A percentile compares a stretch with the other conserved stretches of the same genome.
phyloP scores from a whole-genome alignment of 2,797 vertebrate genomes.

The Oreortyx pictus region DNA sequence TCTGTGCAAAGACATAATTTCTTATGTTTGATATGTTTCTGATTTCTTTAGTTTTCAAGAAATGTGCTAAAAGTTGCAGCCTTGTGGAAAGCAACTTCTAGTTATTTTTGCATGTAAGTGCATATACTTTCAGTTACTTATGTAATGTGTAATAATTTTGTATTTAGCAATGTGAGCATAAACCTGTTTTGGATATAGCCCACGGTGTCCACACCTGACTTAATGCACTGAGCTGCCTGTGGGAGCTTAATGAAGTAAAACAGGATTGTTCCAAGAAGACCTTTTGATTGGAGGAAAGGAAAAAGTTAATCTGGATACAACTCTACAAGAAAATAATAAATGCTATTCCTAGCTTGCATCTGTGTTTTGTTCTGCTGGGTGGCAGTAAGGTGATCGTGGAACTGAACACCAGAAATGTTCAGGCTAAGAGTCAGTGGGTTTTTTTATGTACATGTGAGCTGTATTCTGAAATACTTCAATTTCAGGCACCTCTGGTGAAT shows the following conservation, averaged over 20 bases:
- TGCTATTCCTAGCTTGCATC: background rate
- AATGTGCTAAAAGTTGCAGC: background rate
- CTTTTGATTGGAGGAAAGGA: background rate
- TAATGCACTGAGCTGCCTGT: background rate
- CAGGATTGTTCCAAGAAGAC: background rate
- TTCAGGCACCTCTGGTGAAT: background rate
- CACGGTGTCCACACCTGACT: background rate
- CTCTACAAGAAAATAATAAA: background rate
- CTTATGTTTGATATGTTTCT: background rate
- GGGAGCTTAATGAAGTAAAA: background rate
- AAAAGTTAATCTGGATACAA: background rate
- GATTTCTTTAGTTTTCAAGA: background rate
- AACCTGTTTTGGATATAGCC: background rate
- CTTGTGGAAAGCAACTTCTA: background rate
- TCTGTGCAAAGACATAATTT: background rate
- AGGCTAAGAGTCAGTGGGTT: background rate
- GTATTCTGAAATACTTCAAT: background rate
- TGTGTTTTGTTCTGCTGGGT: background rate
- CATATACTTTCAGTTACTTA: background rate
- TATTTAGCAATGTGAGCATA: background rate
- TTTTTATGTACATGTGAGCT: background rate
- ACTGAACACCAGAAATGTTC: background rate
- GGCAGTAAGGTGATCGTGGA: background rate
- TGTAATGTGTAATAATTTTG: background rate
- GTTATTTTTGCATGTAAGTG: background rate